Conservation (phyloP, 2,113 vertebrate species). For the Amblyornis subalaris region DNA sequence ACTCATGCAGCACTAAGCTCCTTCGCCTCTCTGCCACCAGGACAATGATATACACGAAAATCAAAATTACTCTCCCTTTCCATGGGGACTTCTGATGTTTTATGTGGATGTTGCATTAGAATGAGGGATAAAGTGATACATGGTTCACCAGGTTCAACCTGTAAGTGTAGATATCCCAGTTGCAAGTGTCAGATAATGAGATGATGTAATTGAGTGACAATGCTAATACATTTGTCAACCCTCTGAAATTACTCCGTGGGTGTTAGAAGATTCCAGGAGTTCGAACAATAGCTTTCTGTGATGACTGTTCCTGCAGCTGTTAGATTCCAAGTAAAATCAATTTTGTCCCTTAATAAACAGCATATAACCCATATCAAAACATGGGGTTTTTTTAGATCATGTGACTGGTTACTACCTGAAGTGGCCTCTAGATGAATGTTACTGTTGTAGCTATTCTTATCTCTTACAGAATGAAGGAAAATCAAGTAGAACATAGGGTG, state of each 20-base stretch:
- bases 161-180: neutral
- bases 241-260: neutral
- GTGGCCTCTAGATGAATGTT: neutral
- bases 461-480: neutral
- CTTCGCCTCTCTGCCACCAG: neutral
- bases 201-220: neutral
- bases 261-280: neutral
- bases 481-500: neutral
- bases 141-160: neutral
- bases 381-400: accelerated
- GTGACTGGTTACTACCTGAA: neutral
- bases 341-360: neutral
- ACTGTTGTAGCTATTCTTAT: neutral
- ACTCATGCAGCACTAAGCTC: neutral
- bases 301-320: neutral
- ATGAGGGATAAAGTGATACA: neutral
- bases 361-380: neutral
- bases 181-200: neutral
- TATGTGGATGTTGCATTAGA: neutral
- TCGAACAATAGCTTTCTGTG: neutral
- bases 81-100: neutral
- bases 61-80: neutral
- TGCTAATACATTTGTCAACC: neutral
- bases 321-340: neutral
- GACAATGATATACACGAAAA: neutral